Percentiles rank a stretch among this genome's conserved stretches.
phyloP scores from a whole-genome alignment of 2,888 invertebrate genomes.

The Acheta domesticus region DNA sequence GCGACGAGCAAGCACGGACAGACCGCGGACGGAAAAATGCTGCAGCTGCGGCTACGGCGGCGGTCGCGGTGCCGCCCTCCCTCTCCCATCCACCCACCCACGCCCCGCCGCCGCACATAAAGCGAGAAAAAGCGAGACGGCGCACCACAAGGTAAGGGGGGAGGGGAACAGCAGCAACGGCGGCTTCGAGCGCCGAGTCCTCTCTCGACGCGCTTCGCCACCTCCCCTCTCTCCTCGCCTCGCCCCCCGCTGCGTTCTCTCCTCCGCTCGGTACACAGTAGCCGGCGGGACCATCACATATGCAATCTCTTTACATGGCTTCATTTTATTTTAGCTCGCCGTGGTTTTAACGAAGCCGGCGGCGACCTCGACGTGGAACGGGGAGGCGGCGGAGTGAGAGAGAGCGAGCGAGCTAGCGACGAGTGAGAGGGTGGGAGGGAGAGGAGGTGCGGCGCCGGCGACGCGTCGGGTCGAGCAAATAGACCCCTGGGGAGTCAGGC shows the following conservation, averaged over 20 bases:
- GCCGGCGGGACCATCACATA: conserved; percentile 31
- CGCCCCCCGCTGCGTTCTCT: neutral
- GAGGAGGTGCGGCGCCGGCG: conserved; percentile 26
- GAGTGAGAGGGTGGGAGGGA: conserved; percentile 22
- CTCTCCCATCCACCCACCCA: neutral
- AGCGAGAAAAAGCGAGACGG: conserved; percentile 28
- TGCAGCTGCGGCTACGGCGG: neutral
- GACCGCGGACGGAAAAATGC: conserved; percentile 7
- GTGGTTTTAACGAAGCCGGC: conserved; percentile 33
- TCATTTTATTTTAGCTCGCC: conserved; percentile 33
- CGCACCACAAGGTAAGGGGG: conserved; percentile 24
- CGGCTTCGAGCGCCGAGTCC: neutral
- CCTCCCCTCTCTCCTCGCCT: neutral
- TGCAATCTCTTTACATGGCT: conserved; percentile 35
- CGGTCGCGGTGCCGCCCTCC: neutral
- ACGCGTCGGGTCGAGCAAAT: conserved; percentile 30
- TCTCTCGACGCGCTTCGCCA: neutral
- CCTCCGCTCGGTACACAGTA: neutral
- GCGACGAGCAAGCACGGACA: conserved; percentile 6
- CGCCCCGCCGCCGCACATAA: too few relatives aligned
- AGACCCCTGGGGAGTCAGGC: conserved; percentile 22
- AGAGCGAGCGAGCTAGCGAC: conserved; percentile 18
- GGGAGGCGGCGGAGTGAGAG: conserved; percentile 22
- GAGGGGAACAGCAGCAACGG: neutral
- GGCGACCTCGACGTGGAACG: conserved; percentile 25